phyloP scores from a whole-genome alignment of 1,140 invertebrate genomes.

The Drosophila suzukii region DNA sequence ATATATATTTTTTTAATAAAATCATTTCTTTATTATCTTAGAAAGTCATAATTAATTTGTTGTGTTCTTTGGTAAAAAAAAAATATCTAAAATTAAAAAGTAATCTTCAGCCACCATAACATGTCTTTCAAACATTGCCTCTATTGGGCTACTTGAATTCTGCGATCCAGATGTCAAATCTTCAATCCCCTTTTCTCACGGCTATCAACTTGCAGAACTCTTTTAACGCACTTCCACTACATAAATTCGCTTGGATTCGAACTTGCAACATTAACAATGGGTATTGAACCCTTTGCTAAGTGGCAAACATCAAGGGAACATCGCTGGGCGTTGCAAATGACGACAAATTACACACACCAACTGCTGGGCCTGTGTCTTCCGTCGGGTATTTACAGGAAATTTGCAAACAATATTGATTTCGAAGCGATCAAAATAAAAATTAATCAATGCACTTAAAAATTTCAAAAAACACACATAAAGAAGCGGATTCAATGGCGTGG shows the following conservation, averaged over 20 bases:
- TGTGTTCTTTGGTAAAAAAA: too few relatives aligned
- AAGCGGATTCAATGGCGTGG: constrained; percentile 59
- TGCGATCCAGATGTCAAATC: background rate
- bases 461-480: constrained; percentile 36
- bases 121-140: background rate
- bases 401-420: constrained; percentile 82
- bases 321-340: constrained; percentile 67
- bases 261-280: constrained; percentile 1
- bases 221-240: constrained; percentile 65
- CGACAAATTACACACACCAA: constrained; percentile 79
- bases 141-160: background rate
- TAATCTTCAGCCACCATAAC: background rate
- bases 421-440: constrained; percentile 80
- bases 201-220: constrained; percentile 21
- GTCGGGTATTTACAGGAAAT: constrained; percentile 70
- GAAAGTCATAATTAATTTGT: too few relatives aligned
- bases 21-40: too few relatives aligned
- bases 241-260: constrained; percentile 49
- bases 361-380: constrained; percentile 39
- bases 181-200: constrained; percentile 54
- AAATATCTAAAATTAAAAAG: background rate
- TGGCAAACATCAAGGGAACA: constrained; percentile 41
- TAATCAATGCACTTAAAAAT: constrained; percentile 80
- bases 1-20: too few relatives aligned
- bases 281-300: constrained; percentile 41